Conservation (phyloP, 2,888 invertebrate species). For the Drosophila falleni region DNA sequence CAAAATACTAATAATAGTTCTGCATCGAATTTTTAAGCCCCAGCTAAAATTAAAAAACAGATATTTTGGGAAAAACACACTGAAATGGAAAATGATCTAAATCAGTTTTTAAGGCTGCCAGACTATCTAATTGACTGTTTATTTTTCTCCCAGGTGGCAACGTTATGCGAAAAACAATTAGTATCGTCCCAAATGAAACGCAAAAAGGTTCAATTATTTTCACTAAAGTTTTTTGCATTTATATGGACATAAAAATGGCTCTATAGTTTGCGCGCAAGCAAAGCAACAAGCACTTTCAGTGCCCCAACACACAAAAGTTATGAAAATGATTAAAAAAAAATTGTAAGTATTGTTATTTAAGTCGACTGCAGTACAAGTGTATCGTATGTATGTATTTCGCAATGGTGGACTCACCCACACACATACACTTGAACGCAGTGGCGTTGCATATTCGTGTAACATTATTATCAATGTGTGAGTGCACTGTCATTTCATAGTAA, state of each 20-base stretch:
- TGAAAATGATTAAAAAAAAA: constrained; percentile 82
- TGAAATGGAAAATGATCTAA: too few relatives aligned
- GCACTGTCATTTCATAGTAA: constrained; percentile 42
- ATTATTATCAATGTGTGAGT: constrained; percentile 23
- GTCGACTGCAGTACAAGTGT: neutral
- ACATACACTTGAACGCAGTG: neutral
- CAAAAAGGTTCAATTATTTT: constrained; percentile 80
- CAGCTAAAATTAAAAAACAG: too few relatives aligned
- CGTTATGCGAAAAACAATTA: constrained; percentile 1
- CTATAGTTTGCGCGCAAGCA: constrained; percentile 87
- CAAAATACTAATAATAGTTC: too few relatives aligned
- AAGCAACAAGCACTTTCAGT: constrained; percentile 81
- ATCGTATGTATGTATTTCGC: constrained; percentile 54
- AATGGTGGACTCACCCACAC: constrained; percentile 31
- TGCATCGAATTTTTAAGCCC: too few relatives aligned
- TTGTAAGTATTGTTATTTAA: constrained; percentile 72
- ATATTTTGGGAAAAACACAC: too few relatives aligned
- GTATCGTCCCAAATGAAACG: constrained; percentile 83
- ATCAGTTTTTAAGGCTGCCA: too few relatives aligned
- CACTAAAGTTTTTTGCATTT: constrained; percentile 79
- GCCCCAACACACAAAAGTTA: constrained; percentile 78
- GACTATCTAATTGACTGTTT: too few relatives aligned
- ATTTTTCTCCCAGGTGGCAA: neutral
- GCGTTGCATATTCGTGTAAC: constrained; percentile 40
- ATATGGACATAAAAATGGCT: constrained; percentile 89